Evolutionary conservation across 2,888 invertebrate species (phyloP), one percentile per base, ranked within the genome.

Genomic region (Melinaea marsaeus): DNA sequence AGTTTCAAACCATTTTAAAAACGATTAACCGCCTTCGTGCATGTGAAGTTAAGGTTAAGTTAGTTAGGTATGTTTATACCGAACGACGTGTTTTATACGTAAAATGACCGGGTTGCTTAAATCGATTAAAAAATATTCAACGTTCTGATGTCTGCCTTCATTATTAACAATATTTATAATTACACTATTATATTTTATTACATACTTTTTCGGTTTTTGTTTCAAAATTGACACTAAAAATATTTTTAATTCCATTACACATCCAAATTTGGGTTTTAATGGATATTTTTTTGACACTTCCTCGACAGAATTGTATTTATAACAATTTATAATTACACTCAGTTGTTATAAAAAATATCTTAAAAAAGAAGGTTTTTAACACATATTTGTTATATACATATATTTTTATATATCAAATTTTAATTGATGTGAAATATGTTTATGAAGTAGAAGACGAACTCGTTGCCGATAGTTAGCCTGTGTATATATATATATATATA

Each of bases 151-250:
- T 37, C 37, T 37, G 37, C 7, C 37, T 37, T 37, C 4, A 6
- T 9, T 42, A 9, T 9, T 42, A 9, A 42, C 9, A 42, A 9
- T 42, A 9, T 42, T 42, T 2, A 42, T 42, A 42, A 42, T 42
- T 42, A 42, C 42, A 42, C 42, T 9, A 42, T 42, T 9, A 42
- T 42, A 9, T 42, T 42, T 42, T 42, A 42, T 42, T 42, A 42
- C 42, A 42, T 42, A 42, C 42, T 42, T 42, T 6, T 42, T 1
- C 11, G 56, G 58, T 62, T 61, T 61, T 63, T 55, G 54, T 42
- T 63, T 65, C 56, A 47, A 58, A 65, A 65, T 65, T 51, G 58
- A 61, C 47, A 55, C 46, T 67, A 58, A 67, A 67, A 65, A 65
- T 67, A 57, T 57, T 58, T 42, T 13, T 45, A 46, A 51, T 57